A percentile compares a stretch with the other conserved stretches of the same genome.
These are phyloP conservation scores for Harpalus rufipes DNA, from an alignment of 2,888 invertebrate species.

Conservation along the genomic window DNA sequence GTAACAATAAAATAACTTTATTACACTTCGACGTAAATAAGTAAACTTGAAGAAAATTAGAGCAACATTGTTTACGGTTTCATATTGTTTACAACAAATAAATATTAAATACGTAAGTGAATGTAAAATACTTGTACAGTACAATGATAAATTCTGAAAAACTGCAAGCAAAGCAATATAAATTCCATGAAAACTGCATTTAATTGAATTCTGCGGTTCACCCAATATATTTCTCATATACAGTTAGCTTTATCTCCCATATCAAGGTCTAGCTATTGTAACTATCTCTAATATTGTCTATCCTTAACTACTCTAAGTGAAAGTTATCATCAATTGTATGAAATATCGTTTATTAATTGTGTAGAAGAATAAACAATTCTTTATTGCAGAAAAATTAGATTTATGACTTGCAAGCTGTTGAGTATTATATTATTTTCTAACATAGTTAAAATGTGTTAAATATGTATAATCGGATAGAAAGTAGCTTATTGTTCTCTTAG, in stretches of 20 bases:
- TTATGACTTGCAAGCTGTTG: not conserved
- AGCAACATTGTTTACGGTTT: no score
- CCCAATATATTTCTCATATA: not conserved
- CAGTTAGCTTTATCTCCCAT: not conserved
- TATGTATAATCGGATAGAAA: not conserved
- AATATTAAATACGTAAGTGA: no score
- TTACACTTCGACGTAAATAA: no score
- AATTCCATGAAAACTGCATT: no score
- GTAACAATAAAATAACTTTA: no score
- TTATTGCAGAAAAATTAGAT: constrained; percentile 12
- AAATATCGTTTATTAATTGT: constrained; percentile 18
- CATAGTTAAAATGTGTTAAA: constrained; percentile 10
- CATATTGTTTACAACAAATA: no score
- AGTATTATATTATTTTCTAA: not conserved
- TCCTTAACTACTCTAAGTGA: not conserved
- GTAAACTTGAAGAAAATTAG: no score
- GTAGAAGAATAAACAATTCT: constrained; percentile 10
- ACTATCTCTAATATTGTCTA: constrained; percentile 5
- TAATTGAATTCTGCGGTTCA: not conserved
- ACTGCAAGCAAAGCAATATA: no score
- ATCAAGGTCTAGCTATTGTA: constrained; percentile 19
- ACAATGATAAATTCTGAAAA: no score
- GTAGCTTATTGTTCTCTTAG: not conserved
- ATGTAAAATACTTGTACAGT: no score
- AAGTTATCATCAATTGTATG: not conserved